Conservation (phyloP, 2,797 vertebrate genomes). For the Fistularia commersonii region DNA sequence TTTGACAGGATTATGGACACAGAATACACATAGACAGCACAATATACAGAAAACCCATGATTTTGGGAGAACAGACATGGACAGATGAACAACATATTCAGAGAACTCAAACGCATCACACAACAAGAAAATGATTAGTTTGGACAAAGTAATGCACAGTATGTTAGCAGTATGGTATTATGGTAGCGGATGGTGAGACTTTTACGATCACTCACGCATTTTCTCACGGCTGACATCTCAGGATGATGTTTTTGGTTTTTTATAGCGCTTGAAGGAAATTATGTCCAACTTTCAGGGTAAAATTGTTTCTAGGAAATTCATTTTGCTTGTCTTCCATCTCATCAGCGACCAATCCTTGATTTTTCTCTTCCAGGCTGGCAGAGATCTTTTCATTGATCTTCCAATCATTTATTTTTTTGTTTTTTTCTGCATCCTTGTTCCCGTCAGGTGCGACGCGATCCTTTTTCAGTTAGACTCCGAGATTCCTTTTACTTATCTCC, state of each 20-base stretch:
- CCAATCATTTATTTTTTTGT: background rate
- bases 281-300: constrained; percentile 23
- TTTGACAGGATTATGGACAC: constrained; percentile 65
- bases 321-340: constrained; percentile 23
- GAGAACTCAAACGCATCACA: constrained; percentile 22
- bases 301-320: constrained; percentile 24
- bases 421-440: constrained; percentile 1
- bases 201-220: constrained; percentile 33
- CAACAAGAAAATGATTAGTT: constrained; percentile 42
- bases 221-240: constrained; percentile 39
- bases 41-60: constrained; percentile 31
- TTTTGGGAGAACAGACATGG: constrained; percentile 30
- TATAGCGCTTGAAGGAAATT: constrained; percentile 56
- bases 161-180: constrained; percentile 35
- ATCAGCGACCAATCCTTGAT: constrained; percentile 9
- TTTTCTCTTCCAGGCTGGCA: constrained; percentile 6
- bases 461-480: no score
- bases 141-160: constrained; percentile 34
- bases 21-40: constrained; percentile 52
- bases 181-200: constrained; percentile 29
- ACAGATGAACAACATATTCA: constrained; percentile 29
- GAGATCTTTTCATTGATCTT: constrained; percentile 2
- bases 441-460: background rate
- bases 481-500: no score
- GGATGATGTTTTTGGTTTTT: constrained; percentile 41